phyloP scores from a whole-genome alignment of 2,888 invertebrate genomes.

The Netelia virgata region DNA sequence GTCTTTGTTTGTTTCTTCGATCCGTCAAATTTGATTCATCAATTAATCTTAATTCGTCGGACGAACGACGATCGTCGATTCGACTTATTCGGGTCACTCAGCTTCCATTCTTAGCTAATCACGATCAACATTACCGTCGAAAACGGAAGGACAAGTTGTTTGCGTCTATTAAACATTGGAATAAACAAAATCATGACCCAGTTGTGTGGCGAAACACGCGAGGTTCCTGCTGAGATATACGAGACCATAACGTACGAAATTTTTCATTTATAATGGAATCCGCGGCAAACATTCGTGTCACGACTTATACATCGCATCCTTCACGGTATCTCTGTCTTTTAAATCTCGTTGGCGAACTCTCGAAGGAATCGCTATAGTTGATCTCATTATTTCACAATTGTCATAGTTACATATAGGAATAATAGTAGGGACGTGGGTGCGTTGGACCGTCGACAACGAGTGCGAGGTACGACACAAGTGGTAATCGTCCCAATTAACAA shows the following conservation, averaged over 20 bases:
- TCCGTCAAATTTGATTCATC: constrained; percentile 28
- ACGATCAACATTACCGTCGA: constrained; percentile 26
- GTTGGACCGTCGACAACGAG: constrained; percentile 56
- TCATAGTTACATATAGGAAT: neutral
- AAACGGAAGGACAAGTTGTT: constrained; percentile 55
- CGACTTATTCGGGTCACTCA: constrained; percentile 45
- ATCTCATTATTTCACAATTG: constrained; percentile 10
- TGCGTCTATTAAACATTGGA: constrained; percentile 53
- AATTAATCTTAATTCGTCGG: constrained; percentile 20
- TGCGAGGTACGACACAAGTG: constrained; percentile 49
- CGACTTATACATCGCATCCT: constrained; percentile 19
- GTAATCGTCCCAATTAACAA: constrained; percentile 60
- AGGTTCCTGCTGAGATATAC: constrained; percentile 10
- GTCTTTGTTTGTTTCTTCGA: neutral
- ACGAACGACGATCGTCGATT: constrained; percentile 1
- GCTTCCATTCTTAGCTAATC: constrained; percentile 31
- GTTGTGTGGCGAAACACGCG: constrained; percentile 56
- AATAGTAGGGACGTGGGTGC: constrained; percentile 40
- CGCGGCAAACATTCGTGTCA: constrained; percentile 41
- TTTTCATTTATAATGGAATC: constrained; percentile 20
- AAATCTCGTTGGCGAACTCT: neutral
- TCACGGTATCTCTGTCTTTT: neutral
- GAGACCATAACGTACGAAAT: neutral
- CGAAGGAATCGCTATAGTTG: neutral
- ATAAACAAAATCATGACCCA: constrained; percentile 57